phyloP scores from a whole-genome alignment of 2,888 invertebrate species.

The Eumacrocentrus americanus region DNA sequence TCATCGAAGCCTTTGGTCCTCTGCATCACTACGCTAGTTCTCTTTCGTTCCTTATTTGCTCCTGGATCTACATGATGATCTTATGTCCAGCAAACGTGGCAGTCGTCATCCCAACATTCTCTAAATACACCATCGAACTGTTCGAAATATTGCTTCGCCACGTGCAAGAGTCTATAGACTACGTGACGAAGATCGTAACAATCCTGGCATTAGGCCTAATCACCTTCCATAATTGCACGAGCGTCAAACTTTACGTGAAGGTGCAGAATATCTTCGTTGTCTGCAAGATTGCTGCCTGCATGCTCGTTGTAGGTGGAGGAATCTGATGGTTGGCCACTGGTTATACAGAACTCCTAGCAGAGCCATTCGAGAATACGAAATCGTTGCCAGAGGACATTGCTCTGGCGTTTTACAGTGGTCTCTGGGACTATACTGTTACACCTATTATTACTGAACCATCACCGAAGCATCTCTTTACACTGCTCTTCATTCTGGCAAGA shows the following conservation, averaged over 20 bases:
- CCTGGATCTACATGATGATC: slow-evolving; percentile 79
- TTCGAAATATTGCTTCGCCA: slow-evolving; percentile 75
- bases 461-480: slow-evolving; percentile 76
- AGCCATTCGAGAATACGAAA: slow-evolving; percentile 75
- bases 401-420: slow-evolving; percentile 80
- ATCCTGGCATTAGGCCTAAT: slow-evolving; percentile 72
- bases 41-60: slow-evolving; percentile 75
- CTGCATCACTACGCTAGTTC: slow-evolving; percentile 74
- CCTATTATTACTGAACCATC: slow-evolving; percentile 80
- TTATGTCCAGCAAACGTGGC: slow-evolving; percentile 80
- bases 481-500: slow-evolving; percentile 74
- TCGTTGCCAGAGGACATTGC: slow-evolving; percentile 72
- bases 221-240: slow-evolving; percentile 78
- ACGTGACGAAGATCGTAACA: slow-evolving; percentile 74
- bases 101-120: slow-evolving; percentile 76
- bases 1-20: slow-evolving; percentile 74
- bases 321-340: slow-evolving; percentile 72
- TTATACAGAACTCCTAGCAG: slow-evolving; percentile 68
- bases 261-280: slow-evolving; percentile 82
- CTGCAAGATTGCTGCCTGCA: slow-evolving; percentile 79
- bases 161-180: slow-evolving; percentile 67
- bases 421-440: slow-evolving; percentile 76
- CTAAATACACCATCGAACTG: slow-evolving; percentile 76
- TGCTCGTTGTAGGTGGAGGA: slow-evolving; percentile 78
- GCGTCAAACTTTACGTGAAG: slow-evolving; percentile 79